Base-by-base conservation (phyloP, 2,888 invertebrate species). In the Pseudoips prasinana region DNA sequence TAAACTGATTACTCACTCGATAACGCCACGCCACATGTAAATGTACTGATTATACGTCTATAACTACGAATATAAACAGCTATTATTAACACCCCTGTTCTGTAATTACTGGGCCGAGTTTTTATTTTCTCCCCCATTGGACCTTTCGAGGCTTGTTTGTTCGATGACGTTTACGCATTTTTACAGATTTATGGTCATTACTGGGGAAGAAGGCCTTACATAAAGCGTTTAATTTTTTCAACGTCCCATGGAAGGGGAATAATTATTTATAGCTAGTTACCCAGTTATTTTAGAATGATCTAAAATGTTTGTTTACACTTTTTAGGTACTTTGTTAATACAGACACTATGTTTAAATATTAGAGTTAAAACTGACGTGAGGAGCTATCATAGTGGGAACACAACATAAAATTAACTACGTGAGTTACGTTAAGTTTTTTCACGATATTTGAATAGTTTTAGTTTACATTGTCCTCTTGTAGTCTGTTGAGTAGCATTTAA, bases 1-100 rank as follows among this genome's bases (percentile, higher is more conserved):
- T 77, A 73, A 73, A 73, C 74, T 75, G 77, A 82, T 80, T 73
- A 77, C 69, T 66, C 61, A 65, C 64, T 67, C 67, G 79, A 80
- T 81, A 81, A 74, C 69, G 62, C 64, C 59, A 57, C 59, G 58
- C 62, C 55, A 65, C 64, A 73, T 74, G 68, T 73, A 77, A 78
- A 76, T 73, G 68, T 66, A 65, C 55, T 55, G 60, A 54, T 42
- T 58, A n/a, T n/a, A n/a, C n/a, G 45, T 58, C 59, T 64, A 63
- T 58, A 62, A 63, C 63, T 63, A 51, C 56, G 44, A 51, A 58
- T 49, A 49, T 54, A 61, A 57, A 46, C 34, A 37, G 29, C 27
- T 22, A 52, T 50, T 52, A 48, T 58, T 39, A 46, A 22, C 29
- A 24, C 25, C 31, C 33, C 34, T 23, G 32, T 20, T 24, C 17